Base-by-base conservation (phyloP, 1,140 invertebrate genomes). In the Papilio xuthus region DNA sequence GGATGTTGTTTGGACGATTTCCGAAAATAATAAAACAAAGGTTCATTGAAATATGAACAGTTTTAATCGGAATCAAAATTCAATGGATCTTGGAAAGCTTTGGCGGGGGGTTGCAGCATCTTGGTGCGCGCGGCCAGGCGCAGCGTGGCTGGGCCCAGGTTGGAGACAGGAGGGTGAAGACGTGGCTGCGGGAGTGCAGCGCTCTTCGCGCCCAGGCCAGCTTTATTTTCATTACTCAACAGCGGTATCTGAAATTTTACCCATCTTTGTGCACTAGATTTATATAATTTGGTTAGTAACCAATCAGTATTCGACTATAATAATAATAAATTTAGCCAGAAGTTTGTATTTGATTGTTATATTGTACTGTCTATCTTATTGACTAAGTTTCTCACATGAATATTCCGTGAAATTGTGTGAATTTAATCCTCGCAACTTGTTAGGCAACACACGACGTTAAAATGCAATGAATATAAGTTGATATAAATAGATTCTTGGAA, bases 71-170 rank as follows among this genome's bases (percentile, higher is more conserved):
- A 86, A 32, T 90, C 90, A 7, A 92, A 88, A 20, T 91, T 91
- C 2, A 87, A 86, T 15, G 84, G 79, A 7, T 87, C 73, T 74
- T 90, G 89, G 79, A 94, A 94, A 1, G 90, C 89, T 81, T 90
- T 92, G 15, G 93, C 89, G 0, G 92, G 92, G 9, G 90, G 89
- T 74, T 88, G 86, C 7, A 94, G 80, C 89, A 93, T 88, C 77
- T 92, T 92, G 28, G 91, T 88, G 78, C 83, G 83, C 18, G 84
- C 78, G 0, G 88, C 91, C 60, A 94, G 71, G 15, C 88, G 83
- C 70, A 91, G 73, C 0, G 92, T 92, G 0, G 87, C 88, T 2
- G 87, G 82, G 1, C 89, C 89, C 2, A 92, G 80, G 15, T 84
- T 88, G 32, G 79, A 73, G 18, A 53, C 56, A 26, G 79, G 37